Evolutionary conservation across 2,113 vertebrate genomes (phyloP).

Genomic region (Datnioides undecimradiatus): DNA sequence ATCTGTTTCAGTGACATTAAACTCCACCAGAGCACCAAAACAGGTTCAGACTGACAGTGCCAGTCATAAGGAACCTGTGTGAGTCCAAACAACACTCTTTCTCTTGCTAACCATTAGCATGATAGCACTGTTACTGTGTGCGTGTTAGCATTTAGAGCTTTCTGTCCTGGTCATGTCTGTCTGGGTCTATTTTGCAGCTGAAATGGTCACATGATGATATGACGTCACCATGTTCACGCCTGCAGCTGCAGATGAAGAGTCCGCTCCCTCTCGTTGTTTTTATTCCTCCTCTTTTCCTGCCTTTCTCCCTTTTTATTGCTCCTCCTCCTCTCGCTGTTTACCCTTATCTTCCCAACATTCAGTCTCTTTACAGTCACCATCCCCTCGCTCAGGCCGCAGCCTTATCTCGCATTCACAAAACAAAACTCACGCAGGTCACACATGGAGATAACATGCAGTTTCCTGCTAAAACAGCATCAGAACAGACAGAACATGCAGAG

Average conservation of each 20-base stretch:
- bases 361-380: background rate
- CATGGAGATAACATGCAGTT: background rate
- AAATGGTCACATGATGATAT: background rate
- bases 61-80: too few relatives aligned
- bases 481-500: background rate
- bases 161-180: background rate
- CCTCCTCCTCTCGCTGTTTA: background rate
- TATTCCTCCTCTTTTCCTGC: background rate
- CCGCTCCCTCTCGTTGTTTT: background rate
- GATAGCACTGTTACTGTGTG: too few relatives aligned
- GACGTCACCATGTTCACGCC: too few relatives aligned
- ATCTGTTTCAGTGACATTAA: too few relatives aligned
- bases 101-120: too few relatives aligned
- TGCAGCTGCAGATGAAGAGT: conserved; percentile 2
- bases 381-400: conserved; percentile 3
- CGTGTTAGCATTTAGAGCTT: too few relatives aligned
- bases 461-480: background rate
- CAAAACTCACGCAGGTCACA: conserved; percentile 7
- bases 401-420: too few relatives aligned
- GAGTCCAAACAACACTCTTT: too few relatives aligned
- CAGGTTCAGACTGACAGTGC: too few relatives aligned
- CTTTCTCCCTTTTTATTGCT: background rate
- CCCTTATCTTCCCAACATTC: background rate
- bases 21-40: too few relatives aligned
- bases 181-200: too few relatives aligned